These are phyloP conservation scores for Monopis laevigella DNA, from an alignment of 2,888 invertebrate species.

Conservation along the genomic window DNA sequence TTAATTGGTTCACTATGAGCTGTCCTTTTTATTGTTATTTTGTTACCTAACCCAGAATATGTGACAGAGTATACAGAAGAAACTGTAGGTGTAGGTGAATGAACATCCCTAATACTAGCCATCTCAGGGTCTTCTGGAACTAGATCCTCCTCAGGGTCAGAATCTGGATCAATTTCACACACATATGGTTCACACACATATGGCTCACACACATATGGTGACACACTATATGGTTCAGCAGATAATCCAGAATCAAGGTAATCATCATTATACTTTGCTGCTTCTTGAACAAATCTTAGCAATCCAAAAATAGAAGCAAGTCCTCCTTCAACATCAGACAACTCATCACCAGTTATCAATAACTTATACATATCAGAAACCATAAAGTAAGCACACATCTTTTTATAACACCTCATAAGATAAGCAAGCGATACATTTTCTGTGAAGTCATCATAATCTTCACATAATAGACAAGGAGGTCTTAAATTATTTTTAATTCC, in stretches of 20 bases:
- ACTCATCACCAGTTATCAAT: conserved; percentile 62
- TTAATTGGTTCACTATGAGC: conserved; percentile 59
- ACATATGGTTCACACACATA: too few species aligned
- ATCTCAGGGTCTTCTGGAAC: too few species aligned
- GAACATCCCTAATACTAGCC: too few species aligned
- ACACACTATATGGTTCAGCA: conserved; percentile 78
- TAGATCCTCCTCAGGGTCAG: too few species aligned
- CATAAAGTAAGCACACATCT: conserved; percentile 85
- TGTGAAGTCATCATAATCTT: conserved; percentile 81
- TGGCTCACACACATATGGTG: conserved; percentile 79
- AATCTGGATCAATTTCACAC: too few species aligned
- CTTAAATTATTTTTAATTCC: conserved; percentile 87
- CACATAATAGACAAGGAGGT: conserved; percentile 87
- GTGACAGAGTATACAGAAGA: conserved; percentile 84
- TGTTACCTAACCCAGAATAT: conserved; percentile 83
- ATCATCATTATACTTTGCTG: conserved; percentile 78
- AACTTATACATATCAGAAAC: conserved; percentile 76
- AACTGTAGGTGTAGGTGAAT: too few species aligned
- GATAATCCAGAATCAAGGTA: conserved; percentile 77
- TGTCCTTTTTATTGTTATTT: conserved; percentile 85
- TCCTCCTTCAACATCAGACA: conserved; percentile 58
- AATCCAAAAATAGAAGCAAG: conserved; percentile 68
- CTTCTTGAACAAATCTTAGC: conserved; percentile 81
- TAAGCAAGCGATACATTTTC: conserved; percentile 85
- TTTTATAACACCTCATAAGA: conserved; percentile 87